These are phyloP conservation scores for Idaea straminata DNA, from an alignment of 2,888 invertebrate species.

Conservation along the genomic window DNA sequence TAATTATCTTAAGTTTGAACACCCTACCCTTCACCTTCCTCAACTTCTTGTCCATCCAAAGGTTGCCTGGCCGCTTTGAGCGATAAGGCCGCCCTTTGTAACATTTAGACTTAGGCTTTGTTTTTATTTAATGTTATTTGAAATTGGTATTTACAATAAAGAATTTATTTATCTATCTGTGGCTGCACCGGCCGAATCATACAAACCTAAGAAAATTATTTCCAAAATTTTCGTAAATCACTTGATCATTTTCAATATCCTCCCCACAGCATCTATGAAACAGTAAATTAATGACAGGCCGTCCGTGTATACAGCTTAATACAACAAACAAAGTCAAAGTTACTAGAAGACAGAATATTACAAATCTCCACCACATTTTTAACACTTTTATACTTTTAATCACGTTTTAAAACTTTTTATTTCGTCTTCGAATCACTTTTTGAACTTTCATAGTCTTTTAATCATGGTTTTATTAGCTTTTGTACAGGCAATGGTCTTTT, in stretches of 20 bases:
- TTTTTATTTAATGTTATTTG: no score
- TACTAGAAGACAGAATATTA: slow-evolving; percentile 63
- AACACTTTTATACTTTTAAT: background rate
- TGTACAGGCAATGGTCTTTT: no score
- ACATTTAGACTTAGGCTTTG: no score
- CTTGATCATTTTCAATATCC: slow-evolving; percentile 65
- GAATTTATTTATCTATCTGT: no score
- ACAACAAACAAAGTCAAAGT: slow-evolving; percentile 59
- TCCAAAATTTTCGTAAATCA: slow-evolving; percentile 59
- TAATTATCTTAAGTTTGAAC: no score
- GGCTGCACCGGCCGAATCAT: no score
- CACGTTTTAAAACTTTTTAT: background rate
- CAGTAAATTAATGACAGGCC: slow-evolving; percentile 58
- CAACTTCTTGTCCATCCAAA: no score
- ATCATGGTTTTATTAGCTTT: no score
- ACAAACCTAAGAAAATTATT: slow-evolving; percentile 46
- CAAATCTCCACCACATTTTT: slow-evolving; percentile 63
- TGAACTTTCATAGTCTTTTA: background rate
- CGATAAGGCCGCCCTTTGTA: no score
- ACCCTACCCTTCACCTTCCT: no score
- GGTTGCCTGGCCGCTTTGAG: no score
- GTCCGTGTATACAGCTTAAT: slow-evolving; percentile 56
- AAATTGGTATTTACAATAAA: no score
- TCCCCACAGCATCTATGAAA: slow-evolving; percentile 62
- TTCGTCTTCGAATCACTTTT: background rate